These are phyloP conservation scores for Callitettix versicolor DNA, from an alignment of 1,140 invertebrate genomes.

Conservation along the genomic window DNA sequence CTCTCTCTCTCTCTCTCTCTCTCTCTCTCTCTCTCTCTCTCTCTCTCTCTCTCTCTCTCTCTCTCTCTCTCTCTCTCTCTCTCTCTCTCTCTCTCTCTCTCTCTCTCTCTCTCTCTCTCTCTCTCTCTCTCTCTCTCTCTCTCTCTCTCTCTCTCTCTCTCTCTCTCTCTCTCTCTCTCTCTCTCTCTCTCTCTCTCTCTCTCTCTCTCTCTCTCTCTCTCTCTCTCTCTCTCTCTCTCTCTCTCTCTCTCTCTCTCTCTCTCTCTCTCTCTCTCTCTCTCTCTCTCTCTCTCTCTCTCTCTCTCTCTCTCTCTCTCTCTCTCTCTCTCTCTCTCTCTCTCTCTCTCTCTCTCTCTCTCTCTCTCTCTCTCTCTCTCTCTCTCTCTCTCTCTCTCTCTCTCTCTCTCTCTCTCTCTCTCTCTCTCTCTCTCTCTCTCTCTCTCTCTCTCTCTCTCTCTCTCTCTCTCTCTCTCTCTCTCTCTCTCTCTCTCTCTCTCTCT, in stretches of 20 bases:
- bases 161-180: neutral
- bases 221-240: neutral
- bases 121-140: neutral
- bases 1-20: too few species aligned
- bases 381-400: neutral
- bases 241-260: conserved; percentile 3
- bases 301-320: neutral
- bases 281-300: neutral
- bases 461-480: neutral
- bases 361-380: conserved; percentile 1
- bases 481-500: neutral
- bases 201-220: neutral
- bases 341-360: neutral
- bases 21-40: neutral
- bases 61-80: neutral
- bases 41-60: neutral
- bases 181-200: neutral
- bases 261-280: conserved; percentile 4
- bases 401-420: neutral
- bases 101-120: neutral
- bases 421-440: neutral
- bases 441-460: neutral
- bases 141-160: neutral
- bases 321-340: neutral
- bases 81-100: neutral